Conservation (phyloP, 2,888 invertebrate species). For the Melipona beecheii region DNA sequence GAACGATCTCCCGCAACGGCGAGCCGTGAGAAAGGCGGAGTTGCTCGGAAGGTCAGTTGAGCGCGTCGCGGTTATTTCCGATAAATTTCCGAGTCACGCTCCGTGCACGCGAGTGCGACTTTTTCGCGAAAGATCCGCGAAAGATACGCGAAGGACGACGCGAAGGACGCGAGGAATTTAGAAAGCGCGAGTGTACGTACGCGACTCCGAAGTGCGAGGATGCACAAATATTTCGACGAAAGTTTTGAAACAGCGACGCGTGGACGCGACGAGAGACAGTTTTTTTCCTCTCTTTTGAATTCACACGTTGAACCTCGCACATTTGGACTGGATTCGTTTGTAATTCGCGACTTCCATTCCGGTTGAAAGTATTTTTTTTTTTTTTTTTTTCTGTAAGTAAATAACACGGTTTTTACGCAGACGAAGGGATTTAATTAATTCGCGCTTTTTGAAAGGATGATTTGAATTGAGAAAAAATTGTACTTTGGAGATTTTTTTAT, state of each 20-base stretch:
- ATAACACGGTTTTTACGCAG: too few species aligned
- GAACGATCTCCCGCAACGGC: conserved; percentile 12
- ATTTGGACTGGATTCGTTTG: not conserved
- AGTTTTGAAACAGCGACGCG: not conserved
- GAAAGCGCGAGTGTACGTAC: conserved; percentile 11
- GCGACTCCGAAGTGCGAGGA: not conserved
- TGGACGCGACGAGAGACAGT: not conserved
- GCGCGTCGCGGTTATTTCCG: conserved; percentile 20
- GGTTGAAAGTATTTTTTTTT: not conserved
- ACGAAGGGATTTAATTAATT: too few species aligned
- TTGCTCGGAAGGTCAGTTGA: conserved; percentile 20
- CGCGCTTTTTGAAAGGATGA: not conserved
- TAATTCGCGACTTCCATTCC: not conserved
- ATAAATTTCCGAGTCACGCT: conserved; percentile 32
- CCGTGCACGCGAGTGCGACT: too few species aligned
- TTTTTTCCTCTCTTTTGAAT: not conserved
- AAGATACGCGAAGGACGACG: conserved; percentile 4
- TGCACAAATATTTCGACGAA: conserved; percentile 34
- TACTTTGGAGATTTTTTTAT: too few species aligned
- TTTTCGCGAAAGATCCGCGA: conserved; percentile 1
- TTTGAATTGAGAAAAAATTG: not conserved
- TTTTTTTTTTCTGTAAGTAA: too few species aligned
- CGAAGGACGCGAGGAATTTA: conserved; percentile 7
- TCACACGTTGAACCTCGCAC: not conserved
- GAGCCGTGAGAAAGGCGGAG: conserved; percentile 39